Conservation (phyloP, 1,140 invertebrate genomes). For the Drosophila triauraria region DNA sequence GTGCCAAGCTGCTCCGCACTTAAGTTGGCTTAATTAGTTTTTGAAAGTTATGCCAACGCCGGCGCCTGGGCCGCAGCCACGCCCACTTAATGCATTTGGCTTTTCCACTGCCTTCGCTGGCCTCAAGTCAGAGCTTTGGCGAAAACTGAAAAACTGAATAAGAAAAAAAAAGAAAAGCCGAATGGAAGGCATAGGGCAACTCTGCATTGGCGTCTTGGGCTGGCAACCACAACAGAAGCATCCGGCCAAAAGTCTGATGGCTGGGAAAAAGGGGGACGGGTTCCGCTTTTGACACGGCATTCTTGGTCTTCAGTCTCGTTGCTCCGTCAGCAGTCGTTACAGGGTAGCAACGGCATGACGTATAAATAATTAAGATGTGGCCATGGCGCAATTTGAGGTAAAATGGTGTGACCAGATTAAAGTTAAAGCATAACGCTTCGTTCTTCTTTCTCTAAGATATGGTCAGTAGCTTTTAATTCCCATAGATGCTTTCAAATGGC, state of each 20-base stretch:
- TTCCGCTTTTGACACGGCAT: slow-evolving; percentile 36
- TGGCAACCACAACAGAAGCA: slow-evolving; percentile 57
- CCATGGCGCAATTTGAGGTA: neutral
- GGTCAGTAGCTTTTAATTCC: too few species aligned
- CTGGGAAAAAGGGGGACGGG: slow-evolving; percentile 8
- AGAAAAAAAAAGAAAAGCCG: neutral
- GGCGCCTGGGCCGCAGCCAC: slow-evolving; percentile 48
- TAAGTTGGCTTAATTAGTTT: slow-evolving; percentile 85
- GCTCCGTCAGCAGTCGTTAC: slow-evolving; percentile 27
- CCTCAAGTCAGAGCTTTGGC: slow-evolving; percentile 59
- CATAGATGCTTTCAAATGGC: too few species aligned
- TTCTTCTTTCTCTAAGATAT: too few species aligned
- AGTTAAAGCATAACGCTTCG: too few species aligned
- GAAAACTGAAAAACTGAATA: slow-evolving; percentile 11
- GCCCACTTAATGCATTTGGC: slow-evolving; percentile 73
- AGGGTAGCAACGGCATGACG: slow-evolving; percentile 5
- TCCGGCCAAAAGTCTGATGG: slow-evolving; percentile 34
- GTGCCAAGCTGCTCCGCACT: slow-evolving; percentile 66
- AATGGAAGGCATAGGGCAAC: slow-evolving; percentile 25
- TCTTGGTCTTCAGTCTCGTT: slow-evolving; percentile 24
- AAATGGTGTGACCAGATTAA: too few species aligned
- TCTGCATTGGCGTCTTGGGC: slow-evolving; percentile 49
- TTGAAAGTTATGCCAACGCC: slow-evolving; percentile 81
- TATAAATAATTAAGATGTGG: neutral
- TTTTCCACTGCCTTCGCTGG: slow-evolving; percentile 30